Evolutionary conservation across 2,888 invertebrate species (phyloP).

Genomic region (Platypus cylindrus): DNA sequence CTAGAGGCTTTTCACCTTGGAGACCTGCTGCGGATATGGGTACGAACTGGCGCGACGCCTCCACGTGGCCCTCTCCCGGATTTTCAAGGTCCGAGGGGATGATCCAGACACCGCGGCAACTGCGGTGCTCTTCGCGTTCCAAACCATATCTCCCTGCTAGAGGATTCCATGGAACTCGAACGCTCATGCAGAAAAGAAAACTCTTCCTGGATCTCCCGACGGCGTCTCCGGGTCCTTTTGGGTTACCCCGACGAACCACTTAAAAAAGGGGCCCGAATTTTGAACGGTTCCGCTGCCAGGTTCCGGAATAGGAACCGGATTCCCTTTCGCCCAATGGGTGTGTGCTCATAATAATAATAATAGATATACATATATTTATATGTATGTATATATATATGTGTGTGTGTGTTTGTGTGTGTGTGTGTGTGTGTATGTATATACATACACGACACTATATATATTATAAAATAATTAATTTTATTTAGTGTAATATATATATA

Average conservation of each 20-base stretch:
- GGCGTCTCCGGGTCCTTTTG: conserved; percentile 20
- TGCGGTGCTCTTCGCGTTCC: conserved; percentile 36
- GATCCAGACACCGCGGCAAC: conserved; percentile 37
- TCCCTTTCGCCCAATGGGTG: conserved; percentile 20
- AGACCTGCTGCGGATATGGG: conserved; percentile 66
- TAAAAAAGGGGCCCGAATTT: conserved; percentile 33
- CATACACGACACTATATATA: too few species aligned
- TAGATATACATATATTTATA: background rate
- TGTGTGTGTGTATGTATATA: too few species aligned
- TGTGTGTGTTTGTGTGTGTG: too few species aligned
- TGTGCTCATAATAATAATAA: background rate
- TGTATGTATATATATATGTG: conserved; percentile 5
- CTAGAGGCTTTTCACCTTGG: conserved; percentile 40
- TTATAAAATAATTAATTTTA: too few species aligned
- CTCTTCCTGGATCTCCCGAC: conserved; percentile 40
- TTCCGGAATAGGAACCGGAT: conserved; percentile 38
- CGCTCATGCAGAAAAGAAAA: conserved; percentile 40
- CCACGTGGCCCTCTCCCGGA: conserved; percentile 27
- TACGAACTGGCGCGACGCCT: conserved; percentile 30
- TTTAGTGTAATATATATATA: too few species aligned
- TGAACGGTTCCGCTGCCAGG: conserved; percentile 41
- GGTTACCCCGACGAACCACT: conserved; percentile 1
- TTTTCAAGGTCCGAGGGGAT: conserved; percentile 35
- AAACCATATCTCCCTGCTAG: conserved; percentile 34
- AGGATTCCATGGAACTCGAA: conserved; percentile 41